A percentile compares a stretch with the other conserved stretches of the same genome.
These are phyloP conservation scores for Pipistrellus pipistrellus DNA, from an alignment of 2,797 vertebrate genomes.

Conservation along the genomic window DNA sequence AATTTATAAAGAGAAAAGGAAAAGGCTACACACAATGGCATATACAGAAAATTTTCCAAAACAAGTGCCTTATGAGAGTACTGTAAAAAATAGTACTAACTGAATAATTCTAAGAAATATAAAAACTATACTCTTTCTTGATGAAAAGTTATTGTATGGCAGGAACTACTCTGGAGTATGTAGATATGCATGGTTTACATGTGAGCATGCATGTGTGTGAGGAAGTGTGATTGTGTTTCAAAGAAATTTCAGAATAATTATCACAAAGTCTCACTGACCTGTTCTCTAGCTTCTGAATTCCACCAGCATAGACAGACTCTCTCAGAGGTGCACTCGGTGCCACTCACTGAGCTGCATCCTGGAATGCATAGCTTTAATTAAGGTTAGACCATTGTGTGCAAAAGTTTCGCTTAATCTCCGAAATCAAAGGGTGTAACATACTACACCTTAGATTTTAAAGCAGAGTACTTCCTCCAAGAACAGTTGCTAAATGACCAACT, in stretches of 20 bases:
- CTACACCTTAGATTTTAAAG: neutral
- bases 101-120: neutral
- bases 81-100: neutral
- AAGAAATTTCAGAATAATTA: neutral
- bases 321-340: accelerated
- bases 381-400: neutral
- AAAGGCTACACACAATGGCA: neutral
- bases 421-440: neutral
- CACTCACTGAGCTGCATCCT: neutral
- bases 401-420: neutral
- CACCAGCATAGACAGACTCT: neutral
- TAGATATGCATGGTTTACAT: neutral
- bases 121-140: neutral
- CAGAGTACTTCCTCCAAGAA: neutral
- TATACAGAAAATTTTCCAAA: neutral
- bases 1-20: neutral
- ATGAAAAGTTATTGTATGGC: neutral
- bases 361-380: neutral
- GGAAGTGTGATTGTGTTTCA: neutral
- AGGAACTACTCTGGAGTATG: neutral
- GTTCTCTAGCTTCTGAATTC: neutral
- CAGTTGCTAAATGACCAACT: neutral
- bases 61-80: neutral
- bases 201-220: too few relatives aligned
- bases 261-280: neutral